These are phyloP conservation scores for Theretra japonica DNA, from an alignment of 2,888 invertebrate species.

Conservation along the genomic window DNA sequence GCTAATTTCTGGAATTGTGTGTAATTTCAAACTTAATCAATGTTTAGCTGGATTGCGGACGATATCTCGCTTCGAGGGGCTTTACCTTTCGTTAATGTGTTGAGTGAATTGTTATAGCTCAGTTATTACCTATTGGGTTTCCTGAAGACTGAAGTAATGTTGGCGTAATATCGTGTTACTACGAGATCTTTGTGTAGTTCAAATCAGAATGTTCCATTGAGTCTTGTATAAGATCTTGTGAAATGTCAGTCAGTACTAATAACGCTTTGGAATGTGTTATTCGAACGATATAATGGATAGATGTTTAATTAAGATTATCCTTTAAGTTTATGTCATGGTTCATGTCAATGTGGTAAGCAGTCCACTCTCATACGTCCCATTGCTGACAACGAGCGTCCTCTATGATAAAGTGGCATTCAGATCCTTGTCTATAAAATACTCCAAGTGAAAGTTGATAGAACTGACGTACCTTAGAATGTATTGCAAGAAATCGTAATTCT, in stretches of 20 bases:
- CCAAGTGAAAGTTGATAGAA: too few relatives aligned
- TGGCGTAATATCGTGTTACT: background rate
- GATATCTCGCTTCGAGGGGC: slow-evolving; percentile 39
- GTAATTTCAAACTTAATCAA: slow-evolving; percentile 61
- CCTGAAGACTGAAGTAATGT: slow-evolving; percentile 13
- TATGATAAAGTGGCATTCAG: too few relatives aligned
- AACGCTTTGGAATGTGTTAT: too few relatives aligned
- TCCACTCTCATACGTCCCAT: too few relatives aligned
- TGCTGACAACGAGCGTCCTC: too few relatives aligned
- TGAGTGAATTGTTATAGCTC: slow-evolving; percentile 32
- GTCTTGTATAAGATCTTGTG: background rate
- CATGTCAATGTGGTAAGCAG: too few relatives aligned
- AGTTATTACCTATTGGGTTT: slow-evolving; percentile 22
- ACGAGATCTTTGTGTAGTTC: background rate
- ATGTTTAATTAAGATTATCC: too few relatives aligned
- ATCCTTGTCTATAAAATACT: too few relatives aligned
- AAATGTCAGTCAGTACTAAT: background rate
- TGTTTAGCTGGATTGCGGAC: slow-evolving; percentile 50
- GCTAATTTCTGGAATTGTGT: slow-evolving; percentile 43
- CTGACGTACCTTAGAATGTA: too few relatives aligned
- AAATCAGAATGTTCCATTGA: background rate
- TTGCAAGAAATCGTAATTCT: too few relatives aligned
- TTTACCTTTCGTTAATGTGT: slow-evolving; percentile 38
- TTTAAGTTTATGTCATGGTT: too few relatives aligned
- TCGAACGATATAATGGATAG: too few relatives aligned